These are phyloP conservation scores for Aplysina aerophoba DNA, from an alignment of 37 sponge, comb jelly and placozoan genomes.

Conservation along the genomic window DNA sequence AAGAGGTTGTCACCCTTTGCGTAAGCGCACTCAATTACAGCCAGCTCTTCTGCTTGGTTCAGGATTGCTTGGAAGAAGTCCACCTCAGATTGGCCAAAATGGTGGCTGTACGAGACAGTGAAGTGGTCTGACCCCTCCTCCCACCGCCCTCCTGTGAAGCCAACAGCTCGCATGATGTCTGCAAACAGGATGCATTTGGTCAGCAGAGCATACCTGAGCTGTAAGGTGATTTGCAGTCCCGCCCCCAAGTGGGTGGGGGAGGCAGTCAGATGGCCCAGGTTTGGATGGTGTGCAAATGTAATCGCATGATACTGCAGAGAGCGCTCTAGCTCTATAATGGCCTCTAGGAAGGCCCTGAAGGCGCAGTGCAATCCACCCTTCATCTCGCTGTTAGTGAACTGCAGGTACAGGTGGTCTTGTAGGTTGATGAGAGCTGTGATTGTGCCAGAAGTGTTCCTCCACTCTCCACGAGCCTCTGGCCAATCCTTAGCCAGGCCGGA, in stretches of 20 bases:
- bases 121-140: background rate
- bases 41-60: background rate
- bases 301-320: slow-evolving; percentile 4
- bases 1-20: background rate
- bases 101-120: background rate
- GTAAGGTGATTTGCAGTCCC: background rate
- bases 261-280: background rate
- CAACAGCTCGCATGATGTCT: background rate
- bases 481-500: slow-evolving; percentile 11
- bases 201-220: background rate
- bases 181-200: background rate
- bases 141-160: background rate
- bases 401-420: background rate
- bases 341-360: background rate
- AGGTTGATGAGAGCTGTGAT: slow-evolving; percentile 16
- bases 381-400: background rate
- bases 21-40: background rate
- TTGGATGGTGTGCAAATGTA: background rate
- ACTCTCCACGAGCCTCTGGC: slow-evolving; percentile 18
- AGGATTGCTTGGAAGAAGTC: background rate
- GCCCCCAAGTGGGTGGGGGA: slow-evolving; percentile 9
- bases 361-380: background rate
- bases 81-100: slow-evolving; percentile 5
- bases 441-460: background rate
- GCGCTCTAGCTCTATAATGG: background rate